Percentiles rank a stretch among this genome's conserved stretches.
Evolutionary conservation across 2,797 vertebrate species (phyloP).

Genomic region (Channallabes apus): DNA sequence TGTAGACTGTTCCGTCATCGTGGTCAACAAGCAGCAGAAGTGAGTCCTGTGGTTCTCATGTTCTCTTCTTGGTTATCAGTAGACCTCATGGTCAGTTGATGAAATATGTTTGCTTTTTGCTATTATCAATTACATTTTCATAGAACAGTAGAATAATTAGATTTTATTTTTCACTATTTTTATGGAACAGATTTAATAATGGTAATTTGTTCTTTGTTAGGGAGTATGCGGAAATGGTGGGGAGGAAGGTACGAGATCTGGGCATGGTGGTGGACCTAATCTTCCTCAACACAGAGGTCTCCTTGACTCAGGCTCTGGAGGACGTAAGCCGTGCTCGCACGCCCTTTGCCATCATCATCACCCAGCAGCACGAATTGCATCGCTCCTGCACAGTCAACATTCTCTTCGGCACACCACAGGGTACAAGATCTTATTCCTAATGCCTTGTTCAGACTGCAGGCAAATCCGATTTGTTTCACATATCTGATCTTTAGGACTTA

Average conservation of each 20-base stretch:
- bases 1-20: slow-evolving; percentile 96
- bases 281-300: slow-evolving; percentile 98
- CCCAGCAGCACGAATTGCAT: slow-evolving; percentile 96
- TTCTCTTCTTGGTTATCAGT: neutral
- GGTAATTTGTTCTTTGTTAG: slow-evolving; percentile 58
- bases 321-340: slow-evolving; percentile 93
- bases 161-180: neutral
- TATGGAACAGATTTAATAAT: neutral
- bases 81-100: neutral
- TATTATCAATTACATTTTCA: neutral
- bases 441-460: no score
- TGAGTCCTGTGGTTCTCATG: slow-evolving; percentile 68
- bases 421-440: slow-evolving; percentile 65
- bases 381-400: slow-evolving; percentile 98
- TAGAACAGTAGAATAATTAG: no score
- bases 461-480: no score
- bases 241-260: slow-evolving; percentile 90
- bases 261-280: slow-evolving; percentile 99
- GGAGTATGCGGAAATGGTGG: slow-evolving; percentile 96
- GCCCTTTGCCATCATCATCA: slow-evolving; percentile 98
- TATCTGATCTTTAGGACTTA: no score
- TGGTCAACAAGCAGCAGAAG: slow-evolving; percentile 97
- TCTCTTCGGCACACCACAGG: slow-evolving; percentile 96
- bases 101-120: neutral
- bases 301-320: slow-evolving; percentile 92